These are phyloP conservation scores for Drosophila ironensis DNA, from an alignment of 1,140 invertebrate genomes.

Conservation along the genomic window DNA sequence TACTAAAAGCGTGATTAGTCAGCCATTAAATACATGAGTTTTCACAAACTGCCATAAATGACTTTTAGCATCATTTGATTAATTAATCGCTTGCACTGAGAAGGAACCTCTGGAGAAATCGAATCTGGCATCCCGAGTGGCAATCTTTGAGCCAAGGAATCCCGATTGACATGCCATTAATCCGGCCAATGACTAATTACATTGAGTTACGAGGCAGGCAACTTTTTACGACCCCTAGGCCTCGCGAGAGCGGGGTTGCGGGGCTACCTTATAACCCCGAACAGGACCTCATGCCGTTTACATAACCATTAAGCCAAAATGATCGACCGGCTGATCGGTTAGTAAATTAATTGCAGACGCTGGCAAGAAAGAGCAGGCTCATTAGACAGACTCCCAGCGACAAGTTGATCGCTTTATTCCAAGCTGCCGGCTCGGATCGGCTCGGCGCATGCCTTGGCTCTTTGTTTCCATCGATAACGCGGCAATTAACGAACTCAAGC, in stretches of 20 bases:
- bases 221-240: constrained; percentile 28
- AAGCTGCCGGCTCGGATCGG: no score
- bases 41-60: background rate
- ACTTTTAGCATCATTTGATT: background rate
- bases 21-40: background rate
- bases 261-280: background rate
- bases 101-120: background rate
- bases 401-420: constrained; percentile 54
- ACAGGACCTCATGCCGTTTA: constrained; percentile 56
- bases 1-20: no score
- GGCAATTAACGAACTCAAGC: constrained; percentile 53
- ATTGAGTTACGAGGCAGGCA: constrained; percentile 31
- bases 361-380: constrained; percentile 25
- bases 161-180: constrained; percentile 37
- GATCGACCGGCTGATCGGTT: constrained; percentile 43
- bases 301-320: constrained; percentile 37
- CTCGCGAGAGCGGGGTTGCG: constrained; percentile 14
- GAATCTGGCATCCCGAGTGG: background rate
- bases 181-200: constrained; percentile 63
- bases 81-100: background rate
- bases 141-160: background rate
- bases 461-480: constrained; percentile 46
- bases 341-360: constrained; percentile 56
- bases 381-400: constrained; percentile 46
- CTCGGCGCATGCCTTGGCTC: constrained; percentile 27